These are phyloP conservation scores for Dynastes grantii DNA, from an alignment of 2,888 invertebrate genomes.

Conservation along the genomic window DNA sequence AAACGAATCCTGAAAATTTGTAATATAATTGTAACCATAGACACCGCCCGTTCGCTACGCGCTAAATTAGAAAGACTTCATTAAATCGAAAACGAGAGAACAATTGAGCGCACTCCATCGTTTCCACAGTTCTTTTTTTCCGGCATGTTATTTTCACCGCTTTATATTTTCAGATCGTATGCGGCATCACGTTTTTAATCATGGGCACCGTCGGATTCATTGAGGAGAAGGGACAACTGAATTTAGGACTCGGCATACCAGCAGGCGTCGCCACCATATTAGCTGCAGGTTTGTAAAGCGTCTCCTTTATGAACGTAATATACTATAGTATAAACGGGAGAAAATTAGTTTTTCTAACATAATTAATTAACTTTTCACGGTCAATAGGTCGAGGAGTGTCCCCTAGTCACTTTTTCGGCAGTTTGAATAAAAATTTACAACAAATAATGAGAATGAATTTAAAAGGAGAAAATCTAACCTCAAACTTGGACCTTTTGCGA, in stretches of 20 bases:
- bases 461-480: too few species aligned
- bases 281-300: conserved; percentile 72
- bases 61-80: conserved; percentile 10
- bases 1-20: neutral
- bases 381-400: too few species aligned
- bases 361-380: too few species aligned
- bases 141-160: conserved; percentile 1
- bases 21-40: neutral
- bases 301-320: neutral
- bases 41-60: neutral
- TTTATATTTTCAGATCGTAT: conserved; percentile 72
- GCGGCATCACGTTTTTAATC: conserved; percentile 76
- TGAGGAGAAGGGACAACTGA: conserved; percentile 76
- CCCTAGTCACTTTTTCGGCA: too few species aligned
- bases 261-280: conserved; percentile 75
- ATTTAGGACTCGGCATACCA: conserved; percentile 77
- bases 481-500: too few species aligned
- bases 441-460: too few species aligned
- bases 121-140: neutral
- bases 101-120: neutral
- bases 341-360: too few species aligned
- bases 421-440: too few species aligned
- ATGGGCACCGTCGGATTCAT: conserved; percentile 79
- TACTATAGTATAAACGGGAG: too few species aligned
- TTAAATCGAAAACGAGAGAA: conserved; percentile 11